A percentile compares a stretch with the other conserved stretches of the same genome.
Evolutionary conservation across 2,888 invertebrate genomes (phyloP).

Genomic region (Rhorus exstirpatorius): DNA sequence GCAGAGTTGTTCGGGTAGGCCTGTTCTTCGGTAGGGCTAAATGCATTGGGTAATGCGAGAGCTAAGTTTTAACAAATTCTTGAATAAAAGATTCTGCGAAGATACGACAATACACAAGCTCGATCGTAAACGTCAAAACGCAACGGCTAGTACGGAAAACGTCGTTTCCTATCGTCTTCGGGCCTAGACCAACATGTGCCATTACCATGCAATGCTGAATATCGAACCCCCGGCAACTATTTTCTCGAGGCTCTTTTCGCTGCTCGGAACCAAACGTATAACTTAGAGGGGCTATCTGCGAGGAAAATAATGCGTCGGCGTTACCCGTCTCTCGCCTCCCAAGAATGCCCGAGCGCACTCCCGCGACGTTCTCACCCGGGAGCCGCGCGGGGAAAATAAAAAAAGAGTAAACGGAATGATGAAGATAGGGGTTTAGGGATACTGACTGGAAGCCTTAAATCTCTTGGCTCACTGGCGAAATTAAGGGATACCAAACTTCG

Average conservation of each 20-base stretch:
- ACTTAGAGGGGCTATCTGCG: conserved; percentile 62
- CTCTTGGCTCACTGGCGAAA: conserved; percentile 71
- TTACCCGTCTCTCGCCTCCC: conserved; percentile 60
- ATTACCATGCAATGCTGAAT: too few relatives aligned
- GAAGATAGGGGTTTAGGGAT: conserved; percentile 68
- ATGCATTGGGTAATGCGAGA: too few relatives aligned
- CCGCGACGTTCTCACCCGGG: conserved; percentile 49
- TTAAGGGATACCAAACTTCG: conserved; percentile 59
- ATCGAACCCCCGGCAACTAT: background rate
- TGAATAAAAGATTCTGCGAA: too few relatives aligned
- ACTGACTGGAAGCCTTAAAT: conserved; percentile 72
- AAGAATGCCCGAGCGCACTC: conserved; percentile 48
- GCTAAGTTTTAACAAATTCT: too few relatives aligned
- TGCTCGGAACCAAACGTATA: conserved; percentile 66
- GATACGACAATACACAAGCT: too few relatives aligned
- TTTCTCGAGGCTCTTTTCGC: conserved; percentile 53
- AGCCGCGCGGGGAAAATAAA: conserved; percentile 23
- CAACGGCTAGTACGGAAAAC: too few relatives aligned
- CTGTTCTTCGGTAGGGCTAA: too few relatives aligned
- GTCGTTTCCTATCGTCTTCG: too few relatives aligned
- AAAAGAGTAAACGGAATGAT: conserved; percentile 64
- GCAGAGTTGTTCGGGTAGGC: too few relatives aligned
- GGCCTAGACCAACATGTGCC: too few relatives aligned
- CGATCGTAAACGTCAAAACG: too few relatives aligned
- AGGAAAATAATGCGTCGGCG: conserved; percentile 69